These are phyloP conservation scores for Euzophera pinguis DNA, from an alignment of 2,888 invertebrate genomes.

Conservation along the genomic window DNA sequence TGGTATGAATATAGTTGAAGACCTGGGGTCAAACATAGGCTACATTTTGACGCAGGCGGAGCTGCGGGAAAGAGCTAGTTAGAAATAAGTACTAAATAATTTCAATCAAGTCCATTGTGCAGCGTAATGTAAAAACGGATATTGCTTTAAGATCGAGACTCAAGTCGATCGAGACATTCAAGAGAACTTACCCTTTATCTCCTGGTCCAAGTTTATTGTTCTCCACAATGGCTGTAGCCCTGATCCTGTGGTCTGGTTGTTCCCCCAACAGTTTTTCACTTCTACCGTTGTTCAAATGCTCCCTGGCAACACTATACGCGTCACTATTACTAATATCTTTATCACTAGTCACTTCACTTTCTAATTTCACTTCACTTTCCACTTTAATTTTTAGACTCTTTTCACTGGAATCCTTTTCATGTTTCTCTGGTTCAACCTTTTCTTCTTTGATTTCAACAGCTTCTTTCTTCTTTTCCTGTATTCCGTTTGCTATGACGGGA, in stretches of 20 bases:
- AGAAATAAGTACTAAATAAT: not conserved
- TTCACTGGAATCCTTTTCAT: slow-evolving; percentile 68
- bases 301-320: slow-evolving; percentile 64
- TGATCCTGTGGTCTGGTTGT: slow-evolving; percentile 79
- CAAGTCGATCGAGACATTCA: too few relatives aligned
- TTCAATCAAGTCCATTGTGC: not conserved
- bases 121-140: not conserved
- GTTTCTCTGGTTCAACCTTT: slow-evolving; percentile 57
- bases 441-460: slow-evolving; percentile 41
- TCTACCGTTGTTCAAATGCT: slow-evolving; percentile 82
- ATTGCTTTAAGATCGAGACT: not conserved
- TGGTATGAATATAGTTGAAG: too few relatives aligned
- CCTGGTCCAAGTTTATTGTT: slow-evolving; percentile 79
- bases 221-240: slow-evolving; percentile 81
- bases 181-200: slow-evolving; percentile 76
- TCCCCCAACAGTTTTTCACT: slow-evolving; percentile 87
- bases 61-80: too few relatives aligned
- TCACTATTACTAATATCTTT: slow-evolving; percentile 71
- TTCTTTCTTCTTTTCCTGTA: slow-evolving; percentile 43
- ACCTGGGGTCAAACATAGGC: too few relatives aligned
- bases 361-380: slow-evolving; percentile 47
- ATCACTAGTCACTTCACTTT: slow-evolving; percentile 61
- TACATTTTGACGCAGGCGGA: too few relatives aligned
- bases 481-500: slow-evolving; percentile 68
- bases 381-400: slow-evolving; percentile 56